phyloP scores from a whole-genome alignment of 92 coral and sea anemone species.

The Umimayanthus chanpuru region DNA sequence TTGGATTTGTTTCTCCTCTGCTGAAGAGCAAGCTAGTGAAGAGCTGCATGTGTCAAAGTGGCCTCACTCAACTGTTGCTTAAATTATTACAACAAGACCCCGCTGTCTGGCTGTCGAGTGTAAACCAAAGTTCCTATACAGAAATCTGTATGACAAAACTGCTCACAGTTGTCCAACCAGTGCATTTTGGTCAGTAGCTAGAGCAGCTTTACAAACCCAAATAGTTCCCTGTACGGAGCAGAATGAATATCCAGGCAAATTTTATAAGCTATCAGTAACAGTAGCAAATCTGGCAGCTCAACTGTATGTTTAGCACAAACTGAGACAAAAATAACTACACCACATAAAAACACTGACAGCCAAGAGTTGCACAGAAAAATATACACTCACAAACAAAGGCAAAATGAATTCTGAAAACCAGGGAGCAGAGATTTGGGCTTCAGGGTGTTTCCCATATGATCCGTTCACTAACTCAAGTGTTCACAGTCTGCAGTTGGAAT shows the following conservation, averaged over 20 bases:
- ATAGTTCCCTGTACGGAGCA: not conserved
- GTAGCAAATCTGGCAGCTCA: not conserved
- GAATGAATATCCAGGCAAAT: not conserved
- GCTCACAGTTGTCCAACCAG: not conserved
- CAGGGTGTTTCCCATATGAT: constrained; percentile 29
- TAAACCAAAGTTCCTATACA: not conserved
- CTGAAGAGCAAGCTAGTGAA: constrained; percentile 7
- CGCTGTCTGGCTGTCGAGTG: not conserved
- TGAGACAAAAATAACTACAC: not conserved
- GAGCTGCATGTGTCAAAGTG: not conserved
- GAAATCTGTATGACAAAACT: not conserved
- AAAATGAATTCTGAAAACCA: not conserved
- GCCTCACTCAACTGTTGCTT: not conserved
- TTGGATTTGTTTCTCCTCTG: not conserved
- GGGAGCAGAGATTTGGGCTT: not conserved
- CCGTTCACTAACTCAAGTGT: not conserved
- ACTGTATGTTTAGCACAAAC: not conserved
- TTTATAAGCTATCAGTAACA: not conserved
- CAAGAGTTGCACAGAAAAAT: not conserved
- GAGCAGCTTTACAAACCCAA: constrained; percentile 4
- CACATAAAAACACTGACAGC: not conserved
- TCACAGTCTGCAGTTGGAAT: constrained; percentile 40
- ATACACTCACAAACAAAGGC: not conserved
- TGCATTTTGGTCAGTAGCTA: not conserved
- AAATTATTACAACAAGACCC: not conserved